These are phyloP conservation scores for Endomychus coccineus DNA, from an alignment of 2,888 invertebrate genomes.

Conservation along the genomic window DNA sequence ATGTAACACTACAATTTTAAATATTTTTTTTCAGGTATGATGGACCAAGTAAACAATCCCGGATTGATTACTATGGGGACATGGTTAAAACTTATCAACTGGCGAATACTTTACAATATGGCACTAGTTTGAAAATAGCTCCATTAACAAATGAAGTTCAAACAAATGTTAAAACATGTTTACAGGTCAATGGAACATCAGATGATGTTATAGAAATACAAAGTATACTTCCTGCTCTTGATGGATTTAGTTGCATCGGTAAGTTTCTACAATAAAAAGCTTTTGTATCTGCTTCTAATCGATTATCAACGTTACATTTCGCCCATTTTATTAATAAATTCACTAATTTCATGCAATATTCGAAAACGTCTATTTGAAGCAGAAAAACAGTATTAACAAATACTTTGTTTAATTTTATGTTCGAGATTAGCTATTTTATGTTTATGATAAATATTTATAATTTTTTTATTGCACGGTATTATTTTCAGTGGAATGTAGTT, in stretches of 20 bases:
- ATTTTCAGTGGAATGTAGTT: no score
- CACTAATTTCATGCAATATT: no score
- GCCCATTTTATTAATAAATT: no score
- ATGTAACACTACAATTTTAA: no score
- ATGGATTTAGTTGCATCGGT: slow-evolving; percentile 51
- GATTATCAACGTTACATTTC: no score
- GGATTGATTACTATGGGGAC: slow-evolving; percentile 92
- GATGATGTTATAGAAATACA: slow-evolving; percentile 59
- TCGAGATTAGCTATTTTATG: no score
- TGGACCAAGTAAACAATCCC: slow-evolving; percentile 61
- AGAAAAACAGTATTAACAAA: no score
- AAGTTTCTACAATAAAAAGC: background rate
- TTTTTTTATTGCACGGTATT: no score
- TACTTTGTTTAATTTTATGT: no score
- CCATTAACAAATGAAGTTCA: slow-evolving; percentile 73
- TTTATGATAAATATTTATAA: no score
- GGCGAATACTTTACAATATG: slow-evolving; percentile 53
- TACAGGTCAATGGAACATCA: slow-evolving; percentile 72
- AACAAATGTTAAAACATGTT: slow-evolving; percentile 67
- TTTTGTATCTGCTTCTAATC: no score
- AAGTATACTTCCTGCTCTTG: slow-evolving; percentile 72
- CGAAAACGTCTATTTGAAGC: no score
- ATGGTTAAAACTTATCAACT: slow-evolving; percentile 91
- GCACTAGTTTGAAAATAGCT: slow-evolving; percentile 73
- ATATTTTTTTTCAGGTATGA: slow-evolving; percentile 63